Conservation (phyloP, 1,140 invertebrate genomes). For the Meloidogyne hapla region DNA sequence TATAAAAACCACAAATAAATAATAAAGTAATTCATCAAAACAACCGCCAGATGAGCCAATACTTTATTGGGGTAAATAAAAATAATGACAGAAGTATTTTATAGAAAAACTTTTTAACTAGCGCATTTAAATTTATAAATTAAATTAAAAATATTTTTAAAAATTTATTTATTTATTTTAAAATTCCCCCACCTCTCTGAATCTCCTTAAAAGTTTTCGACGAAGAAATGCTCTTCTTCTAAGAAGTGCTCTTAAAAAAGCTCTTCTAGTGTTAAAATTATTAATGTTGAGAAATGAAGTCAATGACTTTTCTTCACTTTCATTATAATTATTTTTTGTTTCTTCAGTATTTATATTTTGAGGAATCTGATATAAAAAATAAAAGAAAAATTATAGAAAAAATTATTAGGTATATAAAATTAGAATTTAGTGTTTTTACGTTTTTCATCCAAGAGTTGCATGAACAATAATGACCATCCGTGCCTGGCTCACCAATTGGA, state of each 20-base stretch:
- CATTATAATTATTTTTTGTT: background rate
- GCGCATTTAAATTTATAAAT: too few species aligned
- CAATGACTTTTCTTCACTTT: slow-evolving; percentile 1
- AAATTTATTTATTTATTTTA: background rate
- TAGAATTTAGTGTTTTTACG: background rate
- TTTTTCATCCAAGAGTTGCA: background rate
- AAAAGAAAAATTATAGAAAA: too few species aligned
- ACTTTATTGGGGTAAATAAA: background rate
- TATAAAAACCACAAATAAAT: background rate
- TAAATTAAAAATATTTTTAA: background rate
- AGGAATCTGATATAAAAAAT: background rate
- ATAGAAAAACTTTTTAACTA: too few species aligned
- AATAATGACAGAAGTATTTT: too few species aligned
- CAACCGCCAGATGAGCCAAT: slow-evolving; percentile 2
- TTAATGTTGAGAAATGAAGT: background rate
- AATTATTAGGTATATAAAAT: too few species aligned
- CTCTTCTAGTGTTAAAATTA: background rate
- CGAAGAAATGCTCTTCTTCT: background rate
- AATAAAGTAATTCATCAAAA: background rate
- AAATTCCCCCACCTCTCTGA: background rate
- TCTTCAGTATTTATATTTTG: background rate
- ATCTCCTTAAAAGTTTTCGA: background rate
- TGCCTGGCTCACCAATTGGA: background rate
- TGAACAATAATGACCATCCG: slow-evolving; percentile 4
- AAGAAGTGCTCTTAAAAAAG: slow-evolving; percentile 7